Conservation (phyloP, 2,888 invertebrate genomes). For the Eupeodes luniger region DNA sequence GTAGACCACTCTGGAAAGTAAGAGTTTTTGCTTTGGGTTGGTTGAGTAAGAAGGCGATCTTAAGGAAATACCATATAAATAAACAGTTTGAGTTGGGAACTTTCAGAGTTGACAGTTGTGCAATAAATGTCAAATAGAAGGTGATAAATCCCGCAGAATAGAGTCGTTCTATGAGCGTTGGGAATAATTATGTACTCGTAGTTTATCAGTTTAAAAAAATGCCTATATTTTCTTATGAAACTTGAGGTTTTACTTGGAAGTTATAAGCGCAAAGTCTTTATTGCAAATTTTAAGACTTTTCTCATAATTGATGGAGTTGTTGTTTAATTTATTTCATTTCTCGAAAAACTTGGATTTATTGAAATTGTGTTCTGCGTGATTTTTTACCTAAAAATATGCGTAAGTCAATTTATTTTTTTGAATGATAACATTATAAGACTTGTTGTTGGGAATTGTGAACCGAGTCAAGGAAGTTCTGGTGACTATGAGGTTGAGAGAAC, state of each 20-base stretch:
- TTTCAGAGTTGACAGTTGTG: constrained; percentile 2
- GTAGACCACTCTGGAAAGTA: constrained; percentile 6
- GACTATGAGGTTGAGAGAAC: too few species aligned
- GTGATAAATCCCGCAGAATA: constrained; percentile 22
- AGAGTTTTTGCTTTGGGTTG: background rate
- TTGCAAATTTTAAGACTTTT: background rate
- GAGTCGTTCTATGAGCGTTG: constrained; percentile 8
- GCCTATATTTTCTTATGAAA: background rate
- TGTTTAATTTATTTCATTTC: background rate
- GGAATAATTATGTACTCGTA: background rate
- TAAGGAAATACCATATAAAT: constrained; percentile 13
- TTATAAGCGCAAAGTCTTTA: background rate
- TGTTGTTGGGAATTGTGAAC: too few species aligned
- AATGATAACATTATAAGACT: too few species aligned
- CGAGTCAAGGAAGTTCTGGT: too few species aligned
- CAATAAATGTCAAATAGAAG: constrained; percentile 3
- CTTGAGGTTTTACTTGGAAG: background rate
- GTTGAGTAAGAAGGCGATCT: background rate
- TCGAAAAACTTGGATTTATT: background rate
- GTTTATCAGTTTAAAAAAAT: background rate
- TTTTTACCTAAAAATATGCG: too few species aligned
- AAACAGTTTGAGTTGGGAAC: background rate
- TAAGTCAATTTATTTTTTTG: too few species aligned
- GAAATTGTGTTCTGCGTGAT: background rate
- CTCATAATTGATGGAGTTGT: background rate